Evolutionary conservation across 2,797 vertebrate genomes (phyloP).

Genomic region (Lepilemur ruficaudatus): DNA sequence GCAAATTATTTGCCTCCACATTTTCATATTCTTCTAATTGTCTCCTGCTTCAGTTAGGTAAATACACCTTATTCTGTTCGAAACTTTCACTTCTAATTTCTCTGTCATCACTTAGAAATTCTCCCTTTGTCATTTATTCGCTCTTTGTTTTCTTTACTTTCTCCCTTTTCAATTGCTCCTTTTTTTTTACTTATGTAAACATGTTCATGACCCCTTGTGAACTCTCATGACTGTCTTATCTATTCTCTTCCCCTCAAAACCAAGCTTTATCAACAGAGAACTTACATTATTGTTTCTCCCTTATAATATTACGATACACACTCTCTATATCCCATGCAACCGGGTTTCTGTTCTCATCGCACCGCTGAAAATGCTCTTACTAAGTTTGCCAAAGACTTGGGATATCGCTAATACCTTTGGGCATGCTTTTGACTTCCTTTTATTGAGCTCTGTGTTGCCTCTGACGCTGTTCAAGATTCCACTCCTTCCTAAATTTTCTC

Average conservation of each 20-base stretch:
- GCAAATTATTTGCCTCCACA: neutral
- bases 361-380: neutral
- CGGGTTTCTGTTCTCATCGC: neutral
- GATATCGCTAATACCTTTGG: neutral
- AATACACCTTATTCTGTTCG: neutral
- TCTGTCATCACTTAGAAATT: neutral
- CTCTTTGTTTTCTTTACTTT: neutral
- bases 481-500: neutral
- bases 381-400: too few relatives aligned
- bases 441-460: neutral
- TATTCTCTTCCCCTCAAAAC: neutral
- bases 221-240: neutral
- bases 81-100: neutral
- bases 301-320: neutral
- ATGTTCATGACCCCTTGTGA: neutral
- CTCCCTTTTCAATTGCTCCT: neutral
- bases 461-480: neutral
- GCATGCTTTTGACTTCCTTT: neutral
- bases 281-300: neutral
- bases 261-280: neutral
- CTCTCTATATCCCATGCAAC: neutral
- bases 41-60: neutral
- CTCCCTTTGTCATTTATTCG: neutral
- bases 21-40: neutral
- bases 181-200: neutral